Percentiles rank a stretch among this genome's conserved stretches.
These are phyloP conservation scores for Uropsilus gracilis DNA, from an alignment of 2,113 vertebrate species.

Conservation along the genomic window DNA sequence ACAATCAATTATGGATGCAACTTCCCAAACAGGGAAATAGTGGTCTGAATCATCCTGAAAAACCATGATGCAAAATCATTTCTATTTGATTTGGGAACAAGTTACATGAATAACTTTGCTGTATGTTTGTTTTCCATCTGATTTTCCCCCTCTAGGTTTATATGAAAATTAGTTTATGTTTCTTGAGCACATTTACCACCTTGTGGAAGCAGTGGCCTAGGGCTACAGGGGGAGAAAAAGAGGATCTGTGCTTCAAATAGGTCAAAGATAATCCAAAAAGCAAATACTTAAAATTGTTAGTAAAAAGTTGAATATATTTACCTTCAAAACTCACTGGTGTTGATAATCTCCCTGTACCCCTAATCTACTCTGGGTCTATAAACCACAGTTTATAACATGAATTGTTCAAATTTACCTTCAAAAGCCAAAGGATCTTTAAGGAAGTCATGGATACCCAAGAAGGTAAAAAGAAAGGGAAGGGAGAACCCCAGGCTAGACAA, in stretches of 20 bases:
- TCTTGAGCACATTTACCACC: slow-evolving; percentile 52
- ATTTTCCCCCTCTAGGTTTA: background rate
- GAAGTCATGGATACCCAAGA: background rate
- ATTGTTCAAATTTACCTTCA: background rate
- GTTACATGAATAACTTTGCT: slow-evolving; percentile 21
- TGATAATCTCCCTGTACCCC: background rate
- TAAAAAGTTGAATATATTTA: slow-evolving; percentile 42
- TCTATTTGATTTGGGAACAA: slow-evolving; percentile 4
- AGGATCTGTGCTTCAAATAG: slow-evolving; percentile 66
- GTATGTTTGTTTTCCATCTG: slow-evolving; percentile 31
- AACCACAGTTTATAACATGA: background rate
- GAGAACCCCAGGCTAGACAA: too few species aligned
- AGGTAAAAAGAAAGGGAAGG: background rate
- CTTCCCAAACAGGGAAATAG: background rate
- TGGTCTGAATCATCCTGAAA: slow-evolving; percentile 14
- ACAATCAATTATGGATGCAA: slow-evolving; percentile 32
- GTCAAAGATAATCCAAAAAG: slow-evolving; percentile 65
- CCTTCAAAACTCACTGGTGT: background rate
- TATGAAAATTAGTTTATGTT: slow-evolving; percentile 73
- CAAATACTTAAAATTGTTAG: slow-evolving; percentile 55
- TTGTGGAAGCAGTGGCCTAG: slow-evolving; percentile 23
- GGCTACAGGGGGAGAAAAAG: background rate
- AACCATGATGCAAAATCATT: background rate
- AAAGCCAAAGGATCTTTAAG: background rate
- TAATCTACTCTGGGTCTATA: background rate